Evolutionary conservation across 2,113 vertebrate genomes (phyloP).

Genomic region (Elaphurus davidianus): DNA sequence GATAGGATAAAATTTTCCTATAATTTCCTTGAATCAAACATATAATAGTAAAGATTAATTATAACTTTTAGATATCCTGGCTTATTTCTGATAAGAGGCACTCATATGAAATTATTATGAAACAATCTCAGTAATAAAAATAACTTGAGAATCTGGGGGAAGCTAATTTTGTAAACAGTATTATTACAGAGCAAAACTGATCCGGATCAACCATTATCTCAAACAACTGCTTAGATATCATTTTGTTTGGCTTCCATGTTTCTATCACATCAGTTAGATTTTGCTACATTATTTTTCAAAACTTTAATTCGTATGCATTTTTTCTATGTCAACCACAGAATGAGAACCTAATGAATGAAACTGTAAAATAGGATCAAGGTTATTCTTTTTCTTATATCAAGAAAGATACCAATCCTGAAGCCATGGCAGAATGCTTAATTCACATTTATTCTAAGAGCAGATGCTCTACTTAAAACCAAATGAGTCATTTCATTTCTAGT

Average conservation of each 20-base stretch:
- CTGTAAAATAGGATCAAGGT: not conserved
- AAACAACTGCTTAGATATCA: not conserved
- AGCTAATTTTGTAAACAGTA: not conserved
- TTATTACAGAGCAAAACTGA: not conserved
- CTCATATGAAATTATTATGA: conserved; percentile 50
- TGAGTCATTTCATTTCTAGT: not conserved
- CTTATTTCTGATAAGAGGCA: conserved; percentile 55
- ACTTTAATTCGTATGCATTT: not conserved
- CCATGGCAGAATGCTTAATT: not conserved
- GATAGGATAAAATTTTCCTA: not conserved
- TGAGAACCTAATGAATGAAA: not conserved
- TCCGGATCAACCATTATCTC: not conserved
- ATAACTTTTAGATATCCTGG: conserved; percentile 67
- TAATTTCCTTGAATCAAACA: conserved; percentile 60
- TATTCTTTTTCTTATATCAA: not conserved
- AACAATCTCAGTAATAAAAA: conserved; percentile 28
- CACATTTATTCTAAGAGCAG: not conserved
- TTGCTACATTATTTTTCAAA: not conserved
- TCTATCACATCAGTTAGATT: not conserved
- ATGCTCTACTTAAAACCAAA: not conserved
- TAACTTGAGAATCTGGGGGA: not conserved
- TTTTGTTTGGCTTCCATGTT: not conserved
- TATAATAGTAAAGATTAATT: not conserved
- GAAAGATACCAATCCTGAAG: not conserved
- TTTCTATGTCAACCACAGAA: not conserved